Evolutionary conservation across 2,113 vertebrate species (phyloP).

Genomic region (Anser brachyrhynchus): DNA sequence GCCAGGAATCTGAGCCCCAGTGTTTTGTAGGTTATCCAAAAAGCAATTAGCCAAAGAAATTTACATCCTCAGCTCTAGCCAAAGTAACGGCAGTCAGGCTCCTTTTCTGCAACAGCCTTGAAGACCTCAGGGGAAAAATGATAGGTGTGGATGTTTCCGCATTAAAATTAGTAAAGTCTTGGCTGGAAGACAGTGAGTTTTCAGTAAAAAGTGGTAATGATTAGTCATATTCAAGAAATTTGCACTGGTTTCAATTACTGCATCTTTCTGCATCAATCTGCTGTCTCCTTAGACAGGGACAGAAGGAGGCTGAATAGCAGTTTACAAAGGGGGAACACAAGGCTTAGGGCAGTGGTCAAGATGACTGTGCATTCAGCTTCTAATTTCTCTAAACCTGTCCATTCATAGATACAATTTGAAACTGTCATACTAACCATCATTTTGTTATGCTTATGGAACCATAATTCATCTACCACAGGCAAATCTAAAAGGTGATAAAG

Average conservation of each 20-base stretch:
- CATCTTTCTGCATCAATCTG: background rate
- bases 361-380: background rate
- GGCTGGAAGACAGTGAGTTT: background rate
- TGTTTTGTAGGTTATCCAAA: constrained; percentile 52
- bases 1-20: background rate
- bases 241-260: background rate
- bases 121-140: background rate
- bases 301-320: background rate
- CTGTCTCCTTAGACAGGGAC: background rate
- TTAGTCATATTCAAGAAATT: constrained; percentile 12
- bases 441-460: background rate
- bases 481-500: background rate
- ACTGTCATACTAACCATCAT: background rate
- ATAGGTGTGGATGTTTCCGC: constrained; percentile 51
- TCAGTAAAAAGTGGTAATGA: background rate
- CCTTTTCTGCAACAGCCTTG: background rate
- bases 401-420: background rate
- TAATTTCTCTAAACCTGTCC: background rate
- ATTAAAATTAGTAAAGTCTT: constrained; percentile 53
- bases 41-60: constrained; percentile 26
- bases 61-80: background rate
- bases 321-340: background rate
- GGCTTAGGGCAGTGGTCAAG: background rate
- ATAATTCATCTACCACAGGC: background rate
- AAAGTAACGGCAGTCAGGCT: background rate